Evolutionary conservation across 2,888 invertebrate genomes (phyloP).

Genomic region (Orthonevra nobilis): DNA sequence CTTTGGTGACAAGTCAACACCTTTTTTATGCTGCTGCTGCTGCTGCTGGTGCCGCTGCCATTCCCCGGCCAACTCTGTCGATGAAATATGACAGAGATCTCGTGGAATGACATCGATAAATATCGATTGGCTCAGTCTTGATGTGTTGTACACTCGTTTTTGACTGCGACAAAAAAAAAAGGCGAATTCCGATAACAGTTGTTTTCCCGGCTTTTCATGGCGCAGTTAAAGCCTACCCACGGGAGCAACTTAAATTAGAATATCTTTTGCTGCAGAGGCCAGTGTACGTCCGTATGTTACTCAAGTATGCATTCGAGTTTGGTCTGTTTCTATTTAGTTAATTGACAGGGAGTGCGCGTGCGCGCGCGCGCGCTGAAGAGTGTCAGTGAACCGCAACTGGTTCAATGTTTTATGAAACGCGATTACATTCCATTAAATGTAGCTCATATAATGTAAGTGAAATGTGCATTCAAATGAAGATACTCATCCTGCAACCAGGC

Average conservation of each 20-base stretch:
- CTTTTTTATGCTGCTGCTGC: slow-evolving; percentile 23
- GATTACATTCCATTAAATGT: slow-evolving; percentile 25
- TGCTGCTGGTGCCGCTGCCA: neutral
- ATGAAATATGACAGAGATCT: slow-evolving; percentile 63
- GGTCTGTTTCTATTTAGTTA: slow-evolving; percentile 36
- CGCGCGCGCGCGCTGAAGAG: slow-evolving; percentile 3
- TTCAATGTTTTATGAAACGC: slow-evolving; percentile 59
- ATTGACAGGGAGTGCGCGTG: slow-evolving; percentile 33
- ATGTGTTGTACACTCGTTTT: too few species aligned
- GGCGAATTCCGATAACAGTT: slow-evolving; percentile 64
- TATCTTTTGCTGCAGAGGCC: slow-evolving; percentile 44
- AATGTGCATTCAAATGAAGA: neutral
- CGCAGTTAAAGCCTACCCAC: slow-evolving; percentile 71
- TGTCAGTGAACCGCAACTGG: slow-evolving; percentile 65
- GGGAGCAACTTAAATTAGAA: slow-evolving; percentile 70
- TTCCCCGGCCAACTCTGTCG: slow-evolving; percentile 13
- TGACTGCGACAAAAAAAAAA: slow-evolving; percentile 31
- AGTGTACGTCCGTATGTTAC: neutral
- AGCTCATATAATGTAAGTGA: too few species aligned
- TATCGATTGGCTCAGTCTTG: too few species aligned
- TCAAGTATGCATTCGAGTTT: slow-evolving; percentile 36
- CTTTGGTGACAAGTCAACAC: slow-evolving; percentile 41
- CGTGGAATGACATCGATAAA: slow-evolving; percentile 61
- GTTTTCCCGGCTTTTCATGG: slow-evolving; percentile 67
- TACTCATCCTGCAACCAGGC: too few species aligned